These are phyloP conservation scores for Oxygymnocypris stewartii DNA, from an alignment of 2,113 vertebrate species.

Conservation along the genomic window DNA sequence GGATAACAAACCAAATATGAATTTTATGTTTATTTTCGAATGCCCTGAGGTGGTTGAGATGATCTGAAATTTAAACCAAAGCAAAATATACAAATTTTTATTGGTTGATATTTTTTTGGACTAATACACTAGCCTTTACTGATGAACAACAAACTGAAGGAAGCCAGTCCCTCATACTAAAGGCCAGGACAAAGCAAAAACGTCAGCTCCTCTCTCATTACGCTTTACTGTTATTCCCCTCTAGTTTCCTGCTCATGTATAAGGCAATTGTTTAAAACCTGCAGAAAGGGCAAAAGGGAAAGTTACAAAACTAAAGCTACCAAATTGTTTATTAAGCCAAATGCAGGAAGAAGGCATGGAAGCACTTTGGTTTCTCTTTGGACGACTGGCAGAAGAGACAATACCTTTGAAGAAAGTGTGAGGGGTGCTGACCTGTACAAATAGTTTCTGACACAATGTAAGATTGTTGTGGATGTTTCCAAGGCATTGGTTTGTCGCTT, in stretches of 20 bases:
- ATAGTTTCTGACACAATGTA: not conserved
- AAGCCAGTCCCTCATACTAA: constrained; percentile 27
- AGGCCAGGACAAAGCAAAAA: constrained; percentile 28
- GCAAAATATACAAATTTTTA: not conserved
- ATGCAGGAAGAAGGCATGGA: not conserved
- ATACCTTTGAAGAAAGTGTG: not conserved
- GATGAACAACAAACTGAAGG: not conserved
- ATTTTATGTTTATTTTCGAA: not conserved
- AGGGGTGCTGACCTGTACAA: not conserved
- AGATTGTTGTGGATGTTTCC: not conserved
- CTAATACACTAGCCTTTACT: not conserved
- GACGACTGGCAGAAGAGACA: not conserved
- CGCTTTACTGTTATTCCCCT: constrained; percentile 35
- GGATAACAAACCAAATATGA: not conserved
- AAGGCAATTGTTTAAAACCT: constrained; percentile 31
- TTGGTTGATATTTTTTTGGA: not conserved
- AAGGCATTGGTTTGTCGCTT: not conserved
- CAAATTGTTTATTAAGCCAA: not conserved
- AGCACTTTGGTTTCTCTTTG: not conserved
- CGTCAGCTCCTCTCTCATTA: constrained; percentile 14
- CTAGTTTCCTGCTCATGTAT: constrained; percentile 43
- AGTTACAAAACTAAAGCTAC: not conserved
- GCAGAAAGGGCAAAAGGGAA: constrained; percentile 2
- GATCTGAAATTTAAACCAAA: not conserved
- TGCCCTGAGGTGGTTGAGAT: not conserved